A percentile compares a stretch with the other conserved stretches of the same genome.
phyloP scores from a whole-genome alignment of 1,140 invertebrate species.

The Neuroterus valhalla region DNA sequence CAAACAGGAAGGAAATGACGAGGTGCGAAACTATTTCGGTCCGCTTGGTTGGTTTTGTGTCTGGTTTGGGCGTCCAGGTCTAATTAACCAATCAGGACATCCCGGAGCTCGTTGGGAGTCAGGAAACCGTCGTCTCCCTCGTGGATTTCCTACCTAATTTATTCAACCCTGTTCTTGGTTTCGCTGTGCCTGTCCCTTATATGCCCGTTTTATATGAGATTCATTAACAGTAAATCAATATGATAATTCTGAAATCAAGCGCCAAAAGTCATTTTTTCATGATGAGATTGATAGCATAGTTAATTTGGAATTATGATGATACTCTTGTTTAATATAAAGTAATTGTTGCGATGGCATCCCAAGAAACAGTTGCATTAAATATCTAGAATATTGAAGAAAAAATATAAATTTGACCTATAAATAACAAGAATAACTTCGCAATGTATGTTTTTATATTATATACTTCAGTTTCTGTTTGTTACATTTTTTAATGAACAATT shows the following conservation, averaged over 20 bases:
- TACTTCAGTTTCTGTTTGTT: too few relatives aligned
- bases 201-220: slow-evolving; percentile 8
- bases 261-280: too few relatives aligned
- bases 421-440: too few relatives aligned
- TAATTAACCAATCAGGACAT: slow-evolving; percentile 51
- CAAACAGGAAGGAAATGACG: slow-evolving; percentile 16
- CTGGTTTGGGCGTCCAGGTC: slow-evolving; percentile 31
- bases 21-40: slow-evolving; percentile 22
- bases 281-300: too few relatives aligned
- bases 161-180: slow-evolving; percentile 35
- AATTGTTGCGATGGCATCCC: too few relatives aligned
- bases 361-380: too few relatives aligned
- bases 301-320: too few relatives aligned
- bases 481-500: too few relatives aligned
- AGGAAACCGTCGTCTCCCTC: slow-evolving; percentile 37
- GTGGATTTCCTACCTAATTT: slow-evolving; percentile 47
- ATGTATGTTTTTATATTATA: too few relatives aligned
- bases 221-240: background rate
- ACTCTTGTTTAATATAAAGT: too few relatives aligned
- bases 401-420: too few relatives aligned
- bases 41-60: slow-evolving; percentile 17
- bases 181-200: background rate
- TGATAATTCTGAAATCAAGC: background rate
- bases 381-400: too few relatives aligned
- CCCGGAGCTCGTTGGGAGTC: slow-evolving; percentile 39